phyloP scores from a whole-genome alignment of 2,797 vertebrate genomes.

The Rhinoraja longicauda region DNA sequence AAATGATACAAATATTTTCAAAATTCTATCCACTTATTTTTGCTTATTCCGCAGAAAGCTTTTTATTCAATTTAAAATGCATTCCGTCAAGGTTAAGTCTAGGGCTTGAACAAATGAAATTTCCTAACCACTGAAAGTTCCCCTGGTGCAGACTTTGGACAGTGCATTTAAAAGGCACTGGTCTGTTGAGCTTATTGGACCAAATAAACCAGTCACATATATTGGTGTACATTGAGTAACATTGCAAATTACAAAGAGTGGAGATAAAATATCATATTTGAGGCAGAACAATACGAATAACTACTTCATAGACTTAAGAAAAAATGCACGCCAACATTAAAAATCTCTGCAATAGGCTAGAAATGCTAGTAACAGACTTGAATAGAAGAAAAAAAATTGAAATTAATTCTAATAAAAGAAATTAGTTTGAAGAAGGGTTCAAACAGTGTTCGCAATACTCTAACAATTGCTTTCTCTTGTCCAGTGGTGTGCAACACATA shows the following conservation, averaged over 20 bases:
- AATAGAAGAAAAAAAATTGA: too few relatives aligned
- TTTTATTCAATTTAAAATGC: slow-evolving; percentile 33
- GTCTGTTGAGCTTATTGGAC: slow-evolving; percentile 9
- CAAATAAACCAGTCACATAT: slow-evolving; percentile 22
- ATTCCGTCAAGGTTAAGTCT: slow-evolving; percentile 25
- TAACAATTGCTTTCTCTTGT: too few relatives aligned
- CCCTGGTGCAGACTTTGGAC: slow-evolving; percentile 12
- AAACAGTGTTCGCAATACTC: too few relatives aligned
- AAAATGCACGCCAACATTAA: too few relatives aligned
- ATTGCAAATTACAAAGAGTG: not conserved
- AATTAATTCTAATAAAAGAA: too few relatives aligned
- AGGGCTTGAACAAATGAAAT: slow-evolving; percentile 32
- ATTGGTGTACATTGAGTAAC: slow-evolving; percentile 5
- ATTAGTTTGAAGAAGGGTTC: too few relatives aligned
- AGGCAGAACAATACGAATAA: not conserved
- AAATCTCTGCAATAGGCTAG: not conserved
- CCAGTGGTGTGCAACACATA: too few relatives aligned
- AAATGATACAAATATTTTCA: slow-evolving; percentile 16
- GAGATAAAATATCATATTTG: not conserved
- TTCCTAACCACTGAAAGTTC: slow-evolving; percentile 26
- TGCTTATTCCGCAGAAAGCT: slow-evolving; percentile 35
- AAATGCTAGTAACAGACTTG: too few relatives aligned
- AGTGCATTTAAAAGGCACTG: slow-evolving; percentile 5
- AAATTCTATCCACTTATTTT: not conserved
- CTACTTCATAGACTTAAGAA: not conserved